A percentile compares a stretch with the other conserved stretches of the same genome.
These are phyloP conservation scores for Leucoma salicis DNA, from an alignment of 2,888 invertebrate genomes.

Conservation along the genomic window DNA sequence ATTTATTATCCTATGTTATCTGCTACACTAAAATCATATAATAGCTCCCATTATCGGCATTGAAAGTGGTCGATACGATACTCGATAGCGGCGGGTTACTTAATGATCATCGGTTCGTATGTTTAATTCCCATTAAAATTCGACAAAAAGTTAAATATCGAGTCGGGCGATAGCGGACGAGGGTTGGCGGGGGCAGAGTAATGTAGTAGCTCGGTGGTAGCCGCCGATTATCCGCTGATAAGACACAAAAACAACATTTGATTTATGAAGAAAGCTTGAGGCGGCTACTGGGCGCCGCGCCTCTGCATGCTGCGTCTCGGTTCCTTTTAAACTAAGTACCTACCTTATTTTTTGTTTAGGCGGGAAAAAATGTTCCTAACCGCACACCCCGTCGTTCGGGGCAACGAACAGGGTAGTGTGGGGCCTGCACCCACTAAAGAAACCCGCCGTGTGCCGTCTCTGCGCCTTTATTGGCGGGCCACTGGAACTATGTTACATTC, in stretches of 20 bases:
- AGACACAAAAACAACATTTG: constrained; percentile 78
- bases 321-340: no score
- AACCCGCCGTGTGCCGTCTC: no score
- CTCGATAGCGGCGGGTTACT: constrained; percentile 40
- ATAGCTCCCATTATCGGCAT: constrained; percentile 55
- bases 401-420: no score
- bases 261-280: constrained; percentile 78
- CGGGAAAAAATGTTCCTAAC: no score
- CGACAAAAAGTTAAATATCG: constrained; percentile 66
- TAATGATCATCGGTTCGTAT: constrained; percentile 58
- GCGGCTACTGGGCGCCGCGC: constrained; percentile 75
- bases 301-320: constrained; percentile 7
- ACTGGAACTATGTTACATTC: no score
- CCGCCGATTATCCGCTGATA: constrained; percentile 77
- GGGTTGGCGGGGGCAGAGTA: constrained; percentile 26
- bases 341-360: no score
- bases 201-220: constrained; percentile 60
- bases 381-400: no score
- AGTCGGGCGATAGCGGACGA: constrained; percentile 43
- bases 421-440: no score
- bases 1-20: constrained; percentile 48
- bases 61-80: constrained; percentile 41
- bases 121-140: constrained; percentile 62
- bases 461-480: no score
- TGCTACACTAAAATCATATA: constrained; percentile 54